Percentiles rank a stretch among this genome's conserved stretches.
Conservation (phyloP, 2,888 invertebrate genomes). For the Caenorhabditis virilis region DNA sequence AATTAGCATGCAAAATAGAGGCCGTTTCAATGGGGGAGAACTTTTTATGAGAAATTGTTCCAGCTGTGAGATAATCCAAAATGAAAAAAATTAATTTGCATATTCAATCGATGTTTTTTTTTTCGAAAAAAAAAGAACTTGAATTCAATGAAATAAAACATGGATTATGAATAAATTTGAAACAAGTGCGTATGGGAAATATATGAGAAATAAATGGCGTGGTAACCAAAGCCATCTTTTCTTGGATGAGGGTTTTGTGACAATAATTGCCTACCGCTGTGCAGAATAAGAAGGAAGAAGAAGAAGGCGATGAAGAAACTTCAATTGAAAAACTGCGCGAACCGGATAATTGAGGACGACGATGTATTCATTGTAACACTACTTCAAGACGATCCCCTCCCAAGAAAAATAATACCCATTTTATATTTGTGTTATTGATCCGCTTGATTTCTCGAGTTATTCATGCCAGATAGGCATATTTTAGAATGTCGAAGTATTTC, state of each 20-base stretch:
- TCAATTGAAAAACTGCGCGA: too few relatives aligned
- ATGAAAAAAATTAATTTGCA: neutral
- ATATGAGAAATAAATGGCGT: too few relatives aligned
- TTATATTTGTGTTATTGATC: neutral
- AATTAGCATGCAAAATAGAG: neutral
- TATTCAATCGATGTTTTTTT: too few relatives aligned
- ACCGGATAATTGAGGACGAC: slow-evolving; percentile 1
- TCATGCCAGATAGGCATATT: slow-evolving; percentile 20
- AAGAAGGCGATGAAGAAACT: too few relatives aligned
- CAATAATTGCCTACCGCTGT: slow-evolving; percentile 26
- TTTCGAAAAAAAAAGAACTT: too few relatives aligned
- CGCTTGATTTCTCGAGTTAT: neutral
- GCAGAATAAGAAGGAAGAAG: neutral
- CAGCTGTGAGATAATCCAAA: neutral
- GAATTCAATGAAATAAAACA: neutral
- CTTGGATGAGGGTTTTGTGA: neutral
- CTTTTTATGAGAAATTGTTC: neutral
- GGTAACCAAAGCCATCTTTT: too few relatives aligned
- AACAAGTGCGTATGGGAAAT: neutral
- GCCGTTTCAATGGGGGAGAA: too few relatives aligned
- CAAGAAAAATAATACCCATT: too few relatives aligned
- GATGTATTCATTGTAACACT: too few relatives aligned
- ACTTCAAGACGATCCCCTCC: neutral
- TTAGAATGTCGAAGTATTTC: slow-evolving; percentile 57
- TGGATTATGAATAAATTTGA: neutral